Evolutionary conservation across 2,888 invertebrate species (phyloP).

Genomic region (Archaeoteleia sp.): DNA sequence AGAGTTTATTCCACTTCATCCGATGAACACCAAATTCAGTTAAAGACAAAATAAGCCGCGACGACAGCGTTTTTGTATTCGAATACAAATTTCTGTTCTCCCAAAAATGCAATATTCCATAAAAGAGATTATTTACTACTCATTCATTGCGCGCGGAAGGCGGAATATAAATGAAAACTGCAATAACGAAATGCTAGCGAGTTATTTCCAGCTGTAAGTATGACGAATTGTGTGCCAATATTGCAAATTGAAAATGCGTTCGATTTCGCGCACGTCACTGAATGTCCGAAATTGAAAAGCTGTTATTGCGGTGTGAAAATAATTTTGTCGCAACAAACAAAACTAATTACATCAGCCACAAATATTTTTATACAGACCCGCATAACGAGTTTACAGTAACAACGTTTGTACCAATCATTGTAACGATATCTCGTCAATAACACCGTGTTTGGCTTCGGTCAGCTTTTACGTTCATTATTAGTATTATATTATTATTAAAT

Average conservation of each 20-base stretch:
- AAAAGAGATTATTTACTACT: slow-evolving; percentile 43
- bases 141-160: slow-evolving; percentile 23
- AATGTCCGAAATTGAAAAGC: slow-evolving; percentile 33
- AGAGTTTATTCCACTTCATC: too few species aligned
- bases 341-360: slow-evolving; percentile 29
- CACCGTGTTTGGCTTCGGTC: not conserved
- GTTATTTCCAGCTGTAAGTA: slow-evolving; percentile 49
- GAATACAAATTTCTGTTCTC: slow-evolving; percentile 28
- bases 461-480: slow-evolving; percentile 4
- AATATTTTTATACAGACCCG: slow-evolving; percentile 5
- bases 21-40: too few species aligned
- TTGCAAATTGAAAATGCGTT: slow-evolving; percentile 50
- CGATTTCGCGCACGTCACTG: slow-evolving; percentile 38
- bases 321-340: slow-evolving; percentile 32
- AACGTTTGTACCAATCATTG: not conserved
- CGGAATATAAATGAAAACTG: slow-evolving; percentile 40
- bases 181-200: slow-evolving; percentile 40
- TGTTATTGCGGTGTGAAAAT: slow-evolving; percentile 24
- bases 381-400: slow-evolving; percentile 8
- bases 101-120: slow-evolving; percentile 35
- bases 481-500: slow-evolving; percentile 8
- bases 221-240: slow-evolving; percentile 48
- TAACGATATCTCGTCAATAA: slow-evolving; percentile 5
- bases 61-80: slow-evolving; percentile 29
- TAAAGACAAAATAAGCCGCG: slow-evolving; percentile 17